These are phyloP conservation scores for Cynoglossus semilaevis DNA, from an alignment of 2,113 vertebrate species.

Conservation along the genomic window DNA sequence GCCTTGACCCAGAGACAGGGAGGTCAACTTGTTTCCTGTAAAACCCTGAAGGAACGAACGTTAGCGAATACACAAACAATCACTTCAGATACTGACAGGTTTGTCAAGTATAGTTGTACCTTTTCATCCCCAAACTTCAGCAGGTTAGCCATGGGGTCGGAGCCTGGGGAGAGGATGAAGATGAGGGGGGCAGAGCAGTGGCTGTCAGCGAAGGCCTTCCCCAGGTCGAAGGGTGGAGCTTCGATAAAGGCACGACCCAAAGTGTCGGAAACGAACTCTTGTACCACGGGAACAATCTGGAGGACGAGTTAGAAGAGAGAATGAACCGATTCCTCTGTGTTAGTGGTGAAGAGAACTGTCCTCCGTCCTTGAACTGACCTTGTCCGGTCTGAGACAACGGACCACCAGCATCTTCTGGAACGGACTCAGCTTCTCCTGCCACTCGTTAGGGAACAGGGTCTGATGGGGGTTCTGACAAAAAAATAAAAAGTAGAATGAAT, in stretches of 20 bases:
- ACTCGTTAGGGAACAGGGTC: constrained; percentile 76
- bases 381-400: constrained; percentile 84
- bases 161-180: constrained; percentile 84
- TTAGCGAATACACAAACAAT: neutral
- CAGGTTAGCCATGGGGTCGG: constrained; percentile 84
- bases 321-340: too few species aligned
- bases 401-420: constrained; percentile 88
- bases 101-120: constrained; percentile 56
- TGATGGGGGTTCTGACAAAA: constrained; percentile 77
- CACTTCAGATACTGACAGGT: neutral
- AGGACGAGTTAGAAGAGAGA: neutral
- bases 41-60: constrained; percentile 76
- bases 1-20: constrained; percentile 88
- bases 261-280: constrained; percentile 80
- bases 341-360: too few species aligned
- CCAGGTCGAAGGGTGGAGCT: constrained; percentile 85
- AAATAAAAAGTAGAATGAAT: neutral
- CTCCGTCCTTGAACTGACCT: constrained; percentile 66
- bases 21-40: constrained; percentile 81
- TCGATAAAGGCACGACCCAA: constrained; percentile 83
- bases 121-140: constrained; percentile 87
- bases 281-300: constrained; percentile 84
- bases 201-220: constrained; percentile 83
- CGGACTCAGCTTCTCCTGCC: constrained; percentile 74
- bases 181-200: constrained; percentile 82